Percentiles rank a stretch among this genome's conserved stretches.
Conservation (phyloP, 2,797 vertebrate genomes). For the Melanotaenia maccullochi region DNA sequence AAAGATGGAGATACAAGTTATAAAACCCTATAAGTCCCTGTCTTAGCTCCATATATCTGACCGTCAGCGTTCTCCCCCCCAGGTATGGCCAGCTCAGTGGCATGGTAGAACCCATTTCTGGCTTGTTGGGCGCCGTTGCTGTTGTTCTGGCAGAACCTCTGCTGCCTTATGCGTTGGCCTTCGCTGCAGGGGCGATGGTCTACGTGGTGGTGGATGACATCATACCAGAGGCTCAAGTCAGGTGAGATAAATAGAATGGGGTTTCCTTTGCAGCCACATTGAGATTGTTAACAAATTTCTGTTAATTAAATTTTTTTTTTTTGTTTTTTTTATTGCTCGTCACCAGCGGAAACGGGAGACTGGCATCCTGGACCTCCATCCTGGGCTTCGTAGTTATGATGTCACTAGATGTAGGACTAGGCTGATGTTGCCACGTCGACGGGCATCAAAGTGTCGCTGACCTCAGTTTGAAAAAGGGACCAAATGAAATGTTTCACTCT, state of each 20-base stretch:
- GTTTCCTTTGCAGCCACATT: not conserved
- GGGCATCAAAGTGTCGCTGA: constrained; percentile 20
- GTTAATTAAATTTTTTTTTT: not conserved
- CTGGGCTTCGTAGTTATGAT: constrained; percentile 98
- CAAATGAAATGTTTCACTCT: constrained; percentile 51
- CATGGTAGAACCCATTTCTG: constrained; percentile 94
- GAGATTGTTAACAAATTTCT: fast-evolving
- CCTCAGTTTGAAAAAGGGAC: constrained; percentile 53
- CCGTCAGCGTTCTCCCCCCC: not conserved
- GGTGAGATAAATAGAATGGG: constrained; percentile 74
- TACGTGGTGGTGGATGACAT: constrained; percentile 97
- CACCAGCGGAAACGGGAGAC: constrained; percentile 91
- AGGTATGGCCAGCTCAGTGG: constrained; percentile 98
- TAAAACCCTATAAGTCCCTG: no score
- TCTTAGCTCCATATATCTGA: not conserved
- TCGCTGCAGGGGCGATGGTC: constrained; percentile 96
- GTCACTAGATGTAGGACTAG: constrained; percentile 96
- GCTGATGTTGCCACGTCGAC: constrained; percentile 73
- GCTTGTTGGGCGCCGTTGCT: constrained; percentile 87
- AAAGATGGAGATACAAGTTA: no score
- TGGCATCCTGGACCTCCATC: constrained; percentile 94
- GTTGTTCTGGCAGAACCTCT: constrained; percentile 90
- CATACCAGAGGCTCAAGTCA: constrained; percentile 95
- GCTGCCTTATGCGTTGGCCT: constrained; percentile 92
- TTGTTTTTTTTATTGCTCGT: not conserved